Evolutionary conservation across 2,113 vertebrate genomes (phyloP), one percentile per base, ranked within the genome.

Genomic region (Fulica atra): DNA sequence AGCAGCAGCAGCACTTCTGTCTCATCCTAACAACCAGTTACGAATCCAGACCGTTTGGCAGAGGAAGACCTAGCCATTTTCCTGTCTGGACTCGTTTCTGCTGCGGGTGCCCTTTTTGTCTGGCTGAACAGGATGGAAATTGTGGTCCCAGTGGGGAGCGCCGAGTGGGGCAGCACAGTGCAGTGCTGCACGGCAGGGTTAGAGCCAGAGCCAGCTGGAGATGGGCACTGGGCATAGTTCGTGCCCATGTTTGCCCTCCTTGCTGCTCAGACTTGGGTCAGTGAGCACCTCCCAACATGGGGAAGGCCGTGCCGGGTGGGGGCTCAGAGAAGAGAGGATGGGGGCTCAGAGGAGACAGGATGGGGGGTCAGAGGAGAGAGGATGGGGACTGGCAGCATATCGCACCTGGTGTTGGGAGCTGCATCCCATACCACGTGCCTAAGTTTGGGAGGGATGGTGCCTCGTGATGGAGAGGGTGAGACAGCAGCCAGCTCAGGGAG

Each of bases 241-340:
- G 0, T 51, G 60, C 83, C 68, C 54, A 18, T 2, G 6, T 46
- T 84, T 51, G 53, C 42, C 44, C 26, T 63, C 53, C 31, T 33
- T 24, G n/a, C 70, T 24, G 14, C 85, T 73, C 20, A 13, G 79
- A 72, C 76, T 78, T 78, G 86, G n/a, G 19, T 50, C 82, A 81
- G 40, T 0, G 2, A 86, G 56, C 2, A 1, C 38, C 42, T 14
- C 59, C 64, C 26, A 13, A 3, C 0, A 3, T 0, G 12, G 8
- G 48, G 20, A 31, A 14, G 46, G 60, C 33, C n/a, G 14, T 0
- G 0, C 35, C 35, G 68, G 24, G 9, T 46, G 44, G 44, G 44
- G n/a, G 57, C 5, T 18, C 31, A 23, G 71, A 48, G 59, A 16
- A 50, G 72, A 33, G 44, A 44, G 44, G 44, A 44, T 36, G 71